Evolutionary conservation across 2,888 invertebrate species (phyloP), one percentile per base, ranked within the genome.

Genomic region (Epistrophe eligans): DNA sequence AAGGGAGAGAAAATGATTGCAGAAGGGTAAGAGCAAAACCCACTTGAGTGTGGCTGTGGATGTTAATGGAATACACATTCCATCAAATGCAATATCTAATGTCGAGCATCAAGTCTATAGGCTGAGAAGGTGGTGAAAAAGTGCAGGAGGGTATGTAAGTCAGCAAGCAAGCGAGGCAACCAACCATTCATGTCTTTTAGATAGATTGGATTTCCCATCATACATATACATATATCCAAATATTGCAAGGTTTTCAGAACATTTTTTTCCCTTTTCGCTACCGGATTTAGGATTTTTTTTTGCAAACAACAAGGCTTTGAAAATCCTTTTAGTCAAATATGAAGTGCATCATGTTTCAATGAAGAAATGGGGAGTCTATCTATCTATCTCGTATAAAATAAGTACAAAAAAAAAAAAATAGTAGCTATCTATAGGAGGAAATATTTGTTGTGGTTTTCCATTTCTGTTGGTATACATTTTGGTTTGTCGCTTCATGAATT

Each of bases 81-180:
- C 45, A 60, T 77, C 52, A 55, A 74, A 84, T 73, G 83, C 62
- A 79, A 79, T 74, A 74, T 84, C 70, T 71, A 28, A 84, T 83
- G 83, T 79, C 40, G 19, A 24, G 24, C 15, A 55, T 38, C 11
- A 48, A 11, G 24, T 9, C 9, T 10, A 0, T 6, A n/a, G 67
- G 67, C 2, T 19, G 35, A 6, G 38, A 10, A 40, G 13, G 28
- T 13, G n/a, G 17, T 62, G 40, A 8, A 17, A 32, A 9, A 38
- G 43, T 50, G 43, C 19, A 38, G 19, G 11, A 43, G 43, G 57
- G 38, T 17, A 48, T 64, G 48, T 15, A 72, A 35, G 45, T 28
- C 45, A 62, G 40, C 60, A 43, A 66, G 48, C n/a, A n/a, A n/a
- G 4, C 64, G 6, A 35, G n/a, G 50, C 67, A 67, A n/a, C 67